These are phyloP conservation scores for Drosophila asahinai DNA, from an alignment of 1,140 invertebrate species.

Conservation along the genomic window DNA sequence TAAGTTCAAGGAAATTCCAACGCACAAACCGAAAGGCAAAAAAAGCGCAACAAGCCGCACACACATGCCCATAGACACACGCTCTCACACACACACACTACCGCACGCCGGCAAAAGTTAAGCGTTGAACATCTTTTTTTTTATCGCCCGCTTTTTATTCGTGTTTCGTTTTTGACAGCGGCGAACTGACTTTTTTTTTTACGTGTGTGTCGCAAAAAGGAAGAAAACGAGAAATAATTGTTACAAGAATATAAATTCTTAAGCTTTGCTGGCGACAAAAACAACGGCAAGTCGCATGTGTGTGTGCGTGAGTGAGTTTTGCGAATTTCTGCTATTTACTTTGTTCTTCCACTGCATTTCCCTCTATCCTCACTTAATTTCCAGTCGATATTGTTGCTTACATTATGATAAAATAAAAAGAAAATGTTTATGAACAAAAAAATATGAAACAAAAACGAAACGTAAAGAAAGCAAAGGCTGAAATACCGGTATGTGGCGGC, in stretches of 20 bases:
- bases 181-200: conserved; percentile 35
- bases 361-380: not conserved
- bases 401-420: not conserved
- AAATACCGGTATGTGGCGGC: conserved; percentile 68
- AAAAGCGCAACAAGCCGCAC: conserved; percentile 55
- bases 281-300: conserved; percentile 15
- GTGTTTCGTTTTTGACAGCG: conserved; percentile 46
- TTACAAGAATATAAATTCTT: conserved; percentile 6
- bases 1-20: conserved; percentile 49
- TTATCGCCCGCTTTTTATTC: conserved; percentile 39
- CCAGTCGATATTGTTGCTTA: not conserved
- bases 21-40: conserved; percentile 15
- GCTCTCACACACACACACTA: conserved; percentile 16
- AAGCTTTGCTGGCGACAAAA: conserved; percentile 21
- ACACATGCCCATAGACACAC: conserved; percentile 7
- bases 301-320: conserved; percentile 48
- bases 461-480: conserved; percentile 55
- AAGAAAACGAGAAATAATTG: conserved; percentile 14
- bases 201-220: conserved; percentile 26
- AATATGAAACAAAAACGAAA: conserved; percentile 21
- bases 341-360: not conserved
- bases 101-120: conserved; percentile 53
- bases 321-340: conserved; percentile 18
- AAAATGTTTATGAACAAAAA: conserved; percentile 5
- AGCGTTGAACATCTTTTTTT: conserved; percentile 31